Evolutionary conservation across 1,140 invertebrate genomes (phyloP).

Genomic region (Metaphire vulgaris): DNA sequence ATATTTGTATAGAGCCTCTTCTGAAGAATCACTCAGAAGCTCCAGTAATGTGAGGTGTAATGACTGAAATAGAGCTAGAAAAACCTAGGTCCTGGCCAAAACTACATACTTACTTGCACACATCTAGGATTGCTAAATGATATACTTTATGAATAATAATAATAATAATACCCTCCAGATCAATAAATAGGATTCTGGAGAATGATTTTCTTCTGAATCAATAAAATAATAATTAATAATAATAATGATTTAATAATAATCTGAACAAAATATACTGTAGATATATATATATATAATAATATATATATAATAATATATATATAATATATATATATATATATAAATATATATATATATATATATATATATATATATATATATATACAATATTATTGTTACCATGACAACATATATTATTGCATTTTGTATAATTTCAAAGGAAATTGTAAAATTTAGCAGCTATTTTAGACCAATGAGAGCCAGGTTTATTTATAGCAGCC

Average conservation of each 20-base stretch:
- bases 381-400: background rate
- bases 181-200: too few relatives aligned
- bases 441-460: background rate
- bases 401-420: background rate
- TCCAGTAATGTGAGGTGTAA: too few relatives aligned
- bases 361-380: constrained; percentile 7
- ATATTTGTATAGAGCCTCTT: too few relatives aligned
- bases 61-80: too few relatives aligned
- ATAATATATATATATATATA: constrained; percentile 7
- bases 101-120: background rate
- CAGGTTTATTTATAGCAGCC: background rate
- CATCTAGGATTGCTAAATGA: too few relatives aligned
- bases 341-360: constrained; percentile 7
- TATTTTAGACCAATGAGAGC: background rate
- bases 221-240: too few relatives aligned
- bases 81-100: too few relatives aligned
- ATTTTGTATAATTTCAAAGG: background rate
- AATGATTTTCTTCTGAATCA: too few relatives aligned
- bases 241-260: too few relatives aligned
- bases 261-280: background rate
- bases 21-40: too few relatives aligned
- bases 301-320: background rate
- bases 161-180: too few relatives aligned
- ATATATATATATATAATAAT: background rate
- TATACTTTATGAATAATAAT: too few relatives aligned